Evolutionary conservation across 2,797 vertebrate genomes (phyloP), one percentile per base, ranked within the genome.

Genomic region (Sebastes steindachneri): DNA sequence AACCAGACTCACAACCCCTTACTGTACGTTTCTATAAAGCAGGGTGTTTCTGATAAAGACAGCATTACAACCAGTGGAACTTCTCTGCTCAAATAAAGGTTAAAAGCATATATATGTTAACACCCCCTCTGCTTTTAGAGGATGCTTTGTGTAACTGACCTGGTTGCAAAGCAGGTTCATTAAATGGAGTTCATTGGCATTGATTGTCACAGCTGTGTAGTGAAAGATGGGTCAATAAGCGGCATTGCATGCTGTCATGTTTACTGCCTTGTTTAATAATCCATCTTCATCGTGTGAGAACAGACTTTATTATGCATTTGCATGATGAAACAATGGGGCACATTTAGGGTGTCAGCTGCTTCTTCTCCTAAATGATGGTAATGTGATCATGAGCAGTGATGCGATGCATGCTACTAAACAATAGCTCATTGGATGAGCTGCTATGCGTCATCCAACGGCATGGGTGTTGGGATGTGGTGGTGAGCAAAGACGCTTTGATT

Each of bases 181-280:
- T 84, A 80, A 59, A 59, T 58, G 25, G 64, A 68, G 73, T 82
- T 78, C 51, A 65, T 73, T 68, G 55, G 68, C 81, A 77, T 54
- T 79, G 84, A 85, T 88, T 88, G 51, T 74, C 77, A 63, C 72
- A 83, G 88, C 88, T 82, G 83, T 73, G 68, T 23, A 9, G 45
- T 80, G 79, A 92, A 71, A 70, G 74, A 89, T 81, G 72, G 75
- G 86, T 88, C 86, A 86, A 84, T 87, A 86, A 87, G 53, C 15
- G 15, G 4, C 75, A n/a, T 26, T 9, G 45, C 86, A 75, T 59
- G 78, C 79, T 77, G 60, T 71, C 85, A 66, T 86, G 82, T 90
- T 91, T 87, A 89, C 77, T 77, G 58, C 76, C 73, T 80, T 80
- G 75, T 91, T 81, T 84, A 66, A 88, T 71, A 14, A 79, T 90